Percentiles rank a stretch among this genome's conserved stretches.
Conservation (phyloP, 2,113 vertebrate genomes). For the Epinephelus lanceolatus region DNA sequence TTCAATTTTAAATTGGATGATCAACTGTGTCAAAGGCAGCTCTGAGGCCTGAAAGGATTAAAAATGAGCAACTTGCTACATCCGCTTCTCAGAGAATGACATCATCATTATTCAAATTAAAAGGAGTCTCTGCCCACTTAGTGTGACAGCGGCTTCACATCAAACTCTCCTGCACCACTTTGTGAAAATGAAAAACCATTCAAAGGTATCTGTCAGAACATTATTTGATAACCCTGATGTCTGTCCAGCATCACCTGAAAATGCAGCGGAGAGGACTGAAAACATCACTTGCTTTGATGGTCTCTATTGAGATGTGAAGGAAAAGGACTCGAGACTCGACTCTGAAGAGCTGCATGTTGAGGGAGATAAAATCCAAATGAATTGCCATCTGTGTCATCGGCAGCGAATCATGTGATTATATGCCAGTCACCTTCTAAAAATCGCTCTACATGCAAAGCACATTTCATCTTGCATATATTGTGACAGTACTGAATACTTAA, state of each 20-base stretch:
- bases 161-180: conserved; percentile 45
- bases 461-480: background rate
- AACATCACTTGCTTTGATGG: conserved; percentile 18
- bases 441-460: background rate
- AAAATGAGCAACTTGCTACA: conserved; percentile 70
- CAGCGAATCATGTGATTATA: background rate
- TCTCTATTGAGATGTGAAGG: background rate
- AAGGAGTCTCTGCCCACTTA: conserved; percentile 45
- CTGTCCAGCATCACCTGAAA: conserved; percentile 27
- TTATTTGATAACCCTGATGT: conserved; percentile 29
- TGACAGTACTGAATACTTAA: background rate
- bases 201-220: conserved; percentile 11
- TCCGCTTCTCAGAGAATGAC: conserved; percentile 62
- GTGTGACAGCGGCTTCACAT: conserved; percentile 42
- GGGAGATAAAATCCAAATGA: conserved; percentile 24
- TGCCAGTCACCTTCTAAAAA: background rate
- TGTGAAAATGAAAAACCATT: conserved; percentile 59
- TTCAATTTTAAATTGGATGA: conserved; percentile 70
- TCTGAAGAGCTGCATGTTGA: conserved; percentile 22
- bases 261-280: conserved; percentile 24
- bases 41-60: conserved; percentile 69
- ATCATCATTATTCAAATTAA: conserved; percentile 74
- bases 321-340: background rate
- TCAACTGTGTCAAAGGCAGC: conserved; percentile 65
- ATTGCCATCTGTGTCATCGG: background rate